These are phyloP conservation scores for Neoaliturus tenellus DNA, from an alignment of 2,888 invertebrate genomes.

Conservation along the genomic window DNA sequence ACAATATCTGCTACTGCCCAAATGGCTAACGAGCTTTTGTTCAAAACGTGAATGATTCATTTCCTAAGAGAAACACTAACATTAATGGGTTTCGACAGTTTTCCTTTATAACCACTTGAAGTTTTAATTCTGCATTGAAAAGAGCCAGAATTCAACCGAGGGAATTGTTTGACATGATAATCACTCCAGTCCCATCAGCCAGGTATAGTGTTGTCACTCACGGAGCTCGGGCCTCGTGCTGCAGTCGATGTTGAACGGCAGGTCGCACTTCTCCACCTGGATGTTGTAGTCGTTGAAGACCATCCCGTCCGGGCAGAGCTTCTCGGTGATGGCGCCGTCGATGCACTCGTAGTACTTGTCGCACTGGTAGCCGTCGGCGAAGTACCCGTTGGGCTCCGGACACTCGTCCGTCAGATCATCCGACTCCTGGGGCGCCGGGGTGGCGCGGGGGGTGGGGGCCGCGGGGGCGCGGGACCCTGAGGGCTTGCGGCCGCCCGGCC, in stretches of 20 bases:
- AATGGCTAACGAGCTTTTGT: no score
- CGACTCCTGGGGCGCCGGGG: constrained; percentile 55
- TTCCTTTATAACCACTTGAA: no score
- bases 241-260: constrained; percentile 92
- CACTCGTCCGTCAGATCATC: constrained; percentile 77
- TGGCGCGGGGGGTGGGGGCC: constrained; percentile 67
- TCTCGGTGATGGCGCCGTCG: constrained; percentile 82
- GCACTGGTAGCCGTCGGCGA: constrained; percentile 90
- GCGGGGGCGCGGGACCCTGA: constrained; percentile 62
- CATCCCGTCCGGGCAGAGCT: constrained; percentile 91
- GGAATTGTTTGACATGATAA: no score
- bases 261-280: constrained; percentile 89
- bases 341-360: constrained; percentile 92
- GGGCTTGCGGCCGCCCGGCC: constrained; percentile 54
- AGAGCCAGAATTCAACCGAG: no score
- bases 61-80: no score
- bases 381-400: constrained; percentile 89
- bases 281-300: constrained; percentile 92
- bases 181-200: no score
- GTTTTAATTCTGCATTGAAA: no score
- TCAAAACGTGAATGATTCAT: no score
- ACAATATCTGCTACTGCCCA: no score
- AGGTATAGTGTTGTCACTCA: no score
- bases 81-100: no score
- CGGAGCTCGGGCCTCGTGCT: constrained; percentile 85